Evolutionary conservation across 2,113 vertebrate genomes (phyloP), one percentile per base, ranked within the genome.

Genomic region (Puffinus mauretanicus): DNA sequence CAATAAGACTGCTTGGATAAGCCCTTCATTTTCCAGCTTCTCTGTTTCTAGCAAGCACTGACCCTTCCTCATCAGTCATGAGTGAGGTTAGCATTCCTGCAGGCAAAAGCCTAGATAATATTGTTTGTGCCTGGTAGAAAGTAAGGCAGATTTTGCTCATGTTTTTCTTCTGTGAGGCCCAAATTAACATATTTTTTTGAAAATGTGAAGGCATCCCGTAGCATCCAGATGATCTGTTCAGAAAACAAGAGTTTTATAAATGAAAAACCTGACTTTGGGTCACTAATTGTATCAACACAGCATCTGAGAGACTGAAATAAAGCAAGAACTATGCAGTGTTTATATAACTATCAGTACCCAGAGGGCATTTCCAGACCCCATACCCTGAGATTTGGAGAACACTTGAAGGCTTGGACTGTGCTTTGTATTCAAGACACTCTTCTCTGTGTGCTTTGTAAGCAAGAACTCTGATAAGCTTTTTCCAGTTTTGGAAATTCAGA

Each of bases 401-500:
- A 55, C 61, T 93, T 66, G 91, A 86, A 94, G 90, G 62, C 92
- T 85, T 91, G 61, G 81, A 65, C 70, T 84, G 55, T 93, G 88
- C 70, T 94, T 96, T 96, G 77, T 83, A 93, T 96, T 90, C 90
- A 77, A 82, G 88, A 72, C 75, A 61, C 92, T 94, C 70, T 92
- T 93, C 65, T 85, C 86, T 88, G 16, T 88, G 91, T 96, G 95
- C 94, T 93, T 96, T 96, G 95, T 94, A 94, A 96, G 94, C 93
- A 94, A 86, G 91, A 94, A 55, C 75, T 80, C 93, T 88, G 95
- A 95, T 96, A 94, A 94, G 97, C 82, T 94, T 97, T 93, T 90
- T 93, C 91, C 94, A 96, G 84, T 95, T 96, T 96, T 91, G 92
- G 94, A 95, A 90, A 95, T 91, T 78, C 91, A 93, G 96, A 42